Conservation (phyloP, 2,888 invertebrate genomes). For the Pachliopta kotzebuea region DNA sequence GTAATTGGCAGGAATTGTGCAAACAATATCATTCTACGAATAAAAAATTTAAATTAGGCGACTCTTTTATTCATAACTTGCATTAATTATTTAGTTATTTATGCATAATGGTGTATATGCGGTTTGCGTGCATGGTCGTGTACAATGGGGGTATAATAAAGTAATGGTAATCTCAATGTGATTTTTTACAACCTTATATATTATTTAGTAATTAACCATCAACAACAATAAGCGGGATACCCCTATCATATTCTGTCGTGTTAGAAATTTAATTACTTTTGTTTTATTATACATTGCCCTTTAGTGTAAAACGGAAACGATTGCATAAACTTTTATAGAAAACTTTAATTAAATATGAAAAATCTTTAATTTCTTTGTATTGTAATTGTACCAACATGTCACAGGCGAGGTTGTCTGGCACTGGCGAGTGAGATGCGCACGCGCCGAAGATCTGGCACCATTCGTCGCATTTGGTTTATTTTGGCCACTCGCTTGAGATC, state of each 20-base stretch:
- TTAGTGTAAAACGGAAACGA: too few relatives aligned
- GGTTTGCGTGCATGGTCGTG: constrained; percentile 28
- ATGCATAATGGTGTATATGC: constrained; percentile 24
- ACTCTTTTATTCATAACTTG: constrained; percentile 11
- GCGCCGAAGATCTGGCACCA: constrained; percentile 51
- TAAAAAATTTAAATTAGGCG: constrained; percentile 18
- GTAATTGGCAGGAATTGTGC: constrained; percentile 11
- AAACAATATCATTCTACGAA: constrained; percentile 3
- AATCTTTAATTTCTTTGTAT: constrained; percentile 26
- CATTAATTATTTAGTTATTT: constrained; percentile 26
- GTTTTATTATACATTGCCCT: too few relatives aligned
- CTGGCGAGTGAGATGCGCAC: constrained; percentile 34
- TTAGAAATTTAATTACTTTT: too few relatives aligned
- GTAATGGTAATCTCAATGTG: constrained; percentile 19
- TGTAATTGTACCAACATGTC: constrained; percentile 9
- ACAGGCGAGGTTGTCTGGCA: constrained; percentile 16
- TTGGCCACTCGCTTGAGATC: constrained; percentile 54
- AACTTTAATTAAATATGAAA: neutral
- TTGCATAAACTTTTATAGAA: too few relatives aligned
- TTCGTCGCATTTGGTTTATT: constrained; percentile 59
- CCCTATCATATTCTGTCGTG: neutral
- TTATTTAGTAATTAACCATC: constrained; percentile 12
- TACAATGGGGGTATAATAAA: constrained; percentile 29
- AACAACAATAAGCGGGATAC: neutral
- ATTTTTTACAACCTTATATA: constrained; percentile 18